phyloP scores from a whole-genome alignment of 1,140 invertebrate species.

The Paralvinella palmiformis region DNA sequence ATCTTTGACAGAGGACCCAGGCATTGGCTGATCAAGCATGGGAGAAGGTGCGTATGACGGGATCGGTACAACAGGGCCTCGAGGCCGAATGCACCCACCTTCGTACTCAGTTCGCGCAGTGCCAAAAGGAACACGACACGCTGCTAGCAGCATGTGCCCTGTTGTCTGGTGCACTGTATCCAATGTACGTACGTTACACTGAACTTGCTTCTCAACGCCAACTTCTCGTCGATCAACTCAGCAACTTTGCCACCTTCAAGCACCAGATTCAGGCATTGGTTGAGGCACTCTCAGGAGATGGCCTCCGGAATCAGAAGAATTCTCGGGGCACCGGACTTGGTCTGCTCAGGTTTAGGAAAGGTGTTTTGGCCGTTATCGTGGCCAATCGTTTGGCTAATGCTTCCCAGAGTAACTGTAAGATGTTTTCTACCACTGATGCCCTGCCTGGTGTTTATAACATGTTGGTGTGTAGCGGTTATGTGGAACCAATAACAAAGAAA shows the following conservation, averaged over 20 bases:
- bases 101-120: constrained; percentile 24
- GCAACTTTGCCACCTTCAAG: constrained; percentile 33
- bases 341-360: constrained; percentile 35
- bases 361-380: constrained; percentile 38
- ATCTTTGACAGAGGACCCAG: constrained; percentile 38
- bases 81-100: constrained; percentile 34
- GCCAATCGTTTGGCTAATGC: constrained; percentile 29
- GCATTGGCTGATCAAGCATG: constrained; percentile 43
- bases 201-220: constrained; percentile 32
- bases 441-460: constrained; percentile 29
- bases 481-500: constrained; percentile 14
- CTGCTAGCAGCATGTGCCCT: constrained; percentile 36
- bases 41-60: constrained; percentile 42
- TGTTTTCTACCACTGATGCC: constrained; percentile 38
- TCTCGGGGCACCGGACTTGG: constrained; percentile 23
- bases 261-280: constrained; percentile 34
- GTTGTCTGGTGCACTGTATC: constrained; percentile 40
- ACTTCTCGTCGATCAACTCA: constrained; percentile 36
- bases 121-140: constrained; percentile 28
- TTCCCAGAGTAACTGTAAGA: constrained; percentile 22
- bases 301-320: not conserved
- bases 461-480: constrained; percentile 32
- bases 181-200: constrained; percentile 32
- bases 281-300: constrained; percentile 23
- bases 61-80: constrained; percentile 36